Evolutionary conservation across 2,888 invertebrate genomes (phyloP).

Genomic region (Odontothrips loti): DNA sequence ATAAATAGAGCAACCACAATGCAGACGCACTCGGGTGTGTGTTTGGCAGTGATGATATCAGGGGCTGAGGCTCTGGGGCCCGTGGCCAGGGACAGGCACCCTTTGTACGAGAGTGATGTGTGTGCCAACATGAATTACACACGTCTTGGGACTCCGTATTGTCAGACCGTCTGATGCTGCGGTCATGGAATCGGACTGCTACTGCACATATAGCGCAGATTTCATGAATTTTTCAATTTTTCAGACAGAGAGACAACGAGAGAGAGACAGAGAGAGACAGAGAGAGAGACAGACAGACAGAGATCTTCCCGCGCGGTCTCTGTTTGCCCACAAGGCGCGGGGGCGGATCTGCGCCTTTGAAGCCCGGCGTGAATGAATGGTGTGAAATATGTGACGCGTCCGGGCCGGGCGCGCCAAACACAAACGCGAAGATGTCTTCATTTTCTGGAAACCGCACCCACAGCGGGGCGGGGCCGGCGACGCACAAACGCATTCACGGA

Average conservation of each 20-base stretch:
- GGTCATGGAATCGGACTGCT: neutral
- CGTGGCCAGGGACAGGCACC: slow-evolving; percentile 40
- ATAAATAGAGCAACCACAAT: neutral
- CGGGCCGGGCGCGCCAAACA: neutral
- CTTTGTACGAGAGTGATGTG: slow-evolving; percentile 15
- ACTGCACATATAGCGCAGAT: no score
- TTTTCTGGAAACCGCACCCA: slow-evolving; percentile 23
- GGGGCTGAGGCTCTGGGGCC: neutral
- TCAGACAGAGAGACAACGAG: no score
- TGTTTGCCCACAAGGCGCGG: slow-evolving; percentile 1
- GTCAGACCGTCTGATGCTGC: neutral
- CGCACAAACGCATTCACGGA: neutral
- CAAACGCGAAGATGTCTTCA: neutral
- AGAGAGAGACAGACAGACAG: no score
- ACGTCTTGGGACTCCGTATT: neutral
- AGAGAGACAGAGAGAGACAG: no score
- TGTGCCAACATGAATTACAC: slow-evolving; percentile 21
- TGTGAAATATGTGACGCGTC: neutral
- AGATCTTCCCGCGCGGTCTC: neutral
- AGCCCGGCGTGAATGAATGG: neutral
- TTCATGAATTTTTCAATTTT: no score
- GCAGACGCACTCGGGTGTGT: neutral
- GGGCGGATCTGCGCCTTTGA: neutral
- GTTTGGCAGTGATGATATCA: neutral
- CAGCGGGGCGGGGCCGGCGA: neutral